Percentiles rank a stretch among this genome's conserved stretches.
Conservation (phyloP, 2,888 invertebrate genomes). For the Dicyrtoma fusca region DNA sequence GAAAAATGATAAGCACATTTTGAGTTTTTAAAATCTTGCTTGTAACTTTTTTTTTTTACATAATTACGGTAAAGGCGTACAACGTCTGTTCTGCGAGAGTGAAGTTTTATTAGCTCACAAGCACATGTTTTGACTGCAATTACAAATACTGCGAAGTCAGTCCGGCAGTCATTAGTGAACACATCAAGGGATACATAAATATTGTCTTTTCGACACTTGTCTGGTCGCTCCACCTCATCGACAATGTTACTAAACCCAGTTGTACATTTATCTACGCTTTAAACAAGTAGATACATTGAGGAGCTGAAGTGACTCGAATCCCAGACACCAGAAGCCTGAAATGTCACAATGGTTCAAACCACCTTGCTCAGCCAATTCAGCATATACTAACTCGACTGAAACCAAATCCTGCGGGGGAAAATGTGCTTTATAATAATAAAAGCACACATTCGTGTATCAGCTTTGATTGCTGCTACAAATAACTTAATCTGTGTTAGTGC, state of each 20-base stretch:
- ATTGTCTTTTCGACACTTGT: conserved; percentile 18
- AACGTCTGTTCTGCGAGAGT: neutral
- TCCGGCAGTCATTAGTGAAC: neutral
- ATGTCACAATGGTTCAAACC: conserved; percentile 3
- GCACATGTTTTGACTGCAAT: neutral
- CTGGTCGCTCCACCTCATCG: conserved; percentile 30
- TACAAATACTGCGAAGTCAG: too few relatives aligned
- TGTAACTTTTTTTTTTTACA: too few relatives aligned
- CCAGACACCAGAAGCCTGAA: conserved; percentile 33
- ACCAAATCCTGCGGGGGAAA: too few relatives aligned
- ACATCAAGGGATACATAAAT: neutral
- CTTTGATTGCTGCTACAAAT: too few relatives aligned
- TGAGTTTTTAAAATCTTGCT: too few relatives aligned
- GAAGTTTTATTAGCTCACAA: conserved; percentile 18
- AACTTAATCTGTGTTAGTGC: too few relatives aligned
- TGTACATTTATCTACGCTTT: conserved; percentile 23
- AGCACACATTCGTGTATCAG: too few relatives aligned
- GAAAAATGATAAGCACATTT: too few relatives aligned
- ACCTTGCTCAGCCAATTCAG: neutral
- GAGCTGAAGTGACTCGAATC: conserved; percentile 14
- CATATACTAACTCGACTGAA: too few relatives aligned
- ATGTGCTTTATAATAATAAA: too few relatives aligned
- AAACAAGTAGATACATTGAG: conserved; percentile 11
- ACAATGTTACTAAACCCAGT: conserved; percentile 31
- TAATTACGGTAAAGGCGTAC: too few relatives aligned